phyloP scores from a whole-genome alignment of 2,113 vertebrate genomes.

The Acrocephalus kingi region DNA sequence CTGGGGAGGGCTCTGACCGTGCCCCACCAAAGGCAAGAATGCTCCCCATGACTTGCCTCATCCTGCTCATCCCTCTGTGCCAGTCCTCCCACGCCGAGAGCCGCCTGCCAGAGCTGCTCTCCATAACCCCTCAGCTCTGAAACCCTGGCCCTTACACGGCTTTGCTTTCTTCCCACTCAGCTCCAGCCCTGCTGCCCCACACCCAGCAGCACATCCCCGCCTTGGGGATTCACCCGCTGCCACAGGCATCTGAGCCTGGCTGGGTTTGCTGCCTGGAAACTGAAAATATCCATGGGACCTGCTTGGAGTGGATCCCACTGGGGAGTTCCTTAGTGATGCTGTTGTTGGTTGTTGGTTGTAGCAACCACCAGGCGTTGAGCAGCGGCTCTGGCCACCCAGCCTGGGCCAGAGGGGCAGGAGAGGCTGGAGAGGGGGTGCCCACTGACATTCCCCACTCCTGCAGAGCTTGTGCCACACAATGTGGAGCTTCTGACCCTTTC shows the following conservation, averaged over 20 bases:
- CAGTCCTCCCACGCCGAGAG: constrained; percentile 46
- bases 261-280: neutral
- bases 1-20: neutral
- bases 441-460: rapidly evolving
- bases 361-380: rapidly evolving
- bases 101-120: constrained; percentile 6
- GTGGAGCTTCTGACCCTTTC: neutral
- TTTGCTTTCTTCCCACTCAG: neutral
- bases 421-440: neutral
- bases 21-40: constrained; percentile 63
- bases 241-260: rapidly evolving
- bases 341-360: neutral
- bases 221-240: rapidly evolving
- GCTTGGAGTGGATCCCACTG: neutral
- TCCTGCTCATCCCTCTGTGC: constrained; percentile 53
- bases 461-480: neutral
- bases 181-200: neutral
- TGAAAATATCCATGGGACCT: neutral
- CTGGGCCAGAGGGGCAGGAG: neutral
- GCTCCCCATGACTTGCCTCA: constrained; percentile 44
- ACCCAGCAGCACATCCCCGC: neutral
- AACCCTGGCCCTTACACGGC: neutral
- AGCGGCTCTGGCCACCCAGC: neutral
- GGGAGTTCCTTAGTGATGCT: neutral
- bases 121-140: neutral